These are phyloP conservation scores for Leucoma salicis DNA, from an alignment of 2,888 invertebrate genomes.

Conservation along the genomic window DNA sequence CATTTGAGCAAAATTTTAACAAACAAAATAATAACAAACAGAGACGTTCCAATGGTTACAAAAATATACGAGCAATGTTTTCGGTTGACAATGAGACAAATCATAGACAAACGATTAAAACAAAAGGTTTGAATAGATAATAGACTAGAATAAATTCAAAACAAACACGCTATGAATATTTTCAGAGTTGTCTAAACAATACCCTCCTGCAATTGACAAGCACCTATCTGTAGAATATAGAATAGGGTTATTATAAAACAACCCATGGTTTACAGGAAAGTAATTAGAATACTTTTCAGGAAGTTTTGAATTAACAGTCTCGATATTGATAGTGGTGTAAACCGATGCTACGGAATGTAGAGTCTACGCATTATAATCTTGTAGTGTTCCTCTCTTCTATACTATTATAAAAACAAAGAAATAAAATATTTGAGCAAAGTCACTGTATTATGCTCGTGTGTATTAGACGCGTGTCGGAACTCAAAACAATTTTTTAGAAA, in stretches of 20 bases:
- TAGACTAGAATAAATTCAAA: slow-evolving; percentile 63
- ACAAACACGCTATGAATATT: slow-evolving; percentile 68
- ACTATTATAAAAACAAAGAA: no score
- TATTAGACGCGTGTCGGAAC: no score
- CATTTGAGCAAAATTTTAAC: not conserved
- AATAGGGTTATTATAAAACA: slow-evolving; percentile 32
- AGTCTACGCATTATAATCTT: no score
- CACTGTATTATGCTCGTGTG: no score
- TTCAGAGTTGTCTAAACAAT: slow-evolving; percentile 54
- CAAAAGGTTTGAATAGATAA: slow-evolving; percentile 75
- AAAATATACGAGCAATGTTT: slow-evolving; percentile 65
- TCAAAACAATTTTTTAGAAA: no score
- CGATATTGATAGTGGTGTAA: no score
- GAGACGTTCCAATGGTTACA: slow-evolving; percentile 44
- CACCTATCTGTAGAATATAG: slow-evolving; percentile 23
- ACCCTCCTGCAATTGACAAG: slow-evolving; percentile 28
- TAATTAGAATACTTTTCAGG: no score
- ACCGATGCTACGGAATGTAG: no score
- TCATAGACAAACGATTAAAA: slow-evolving; percentile 59
- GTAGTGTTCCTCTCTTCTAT: no score
- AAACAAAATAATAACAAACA: slow-evolving; percentile 35
- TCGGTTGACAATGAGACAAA: slow-evolving; percentile 62
- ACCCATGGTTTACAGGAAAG: not conserved
- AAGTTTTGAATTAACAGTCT: no score
- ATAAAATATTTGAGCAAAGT: no score